Evolutionary conservation across 2,797 vertebrate species (phyloP), one percentile per base, ranked within the genome.

Genomic region (Hypotaenidia okinawae): DNA sequence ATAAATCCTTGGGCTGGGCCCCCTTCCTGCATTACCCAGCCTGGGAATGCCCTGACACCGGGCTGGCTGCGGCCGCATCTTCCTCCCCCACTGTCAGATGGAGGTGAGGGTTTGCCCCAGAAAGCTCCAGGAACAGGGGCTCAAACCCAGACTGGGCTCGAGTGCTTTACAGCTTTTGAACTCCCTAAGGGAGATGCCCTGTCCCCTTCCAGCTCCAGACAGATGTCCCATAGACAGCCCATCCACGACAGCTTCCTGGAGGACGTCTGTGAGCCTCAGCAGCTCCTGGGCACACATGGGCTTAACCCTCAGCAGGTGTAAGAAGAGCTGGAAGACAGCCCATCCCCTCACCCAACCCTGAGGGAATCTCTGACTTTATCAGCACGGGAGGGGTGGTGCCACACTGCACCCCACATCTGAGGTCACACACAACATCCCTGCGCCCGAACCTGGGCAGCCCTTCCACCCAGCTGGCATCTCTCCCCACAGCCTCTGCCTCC

Each of bases 281-380:
- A 85, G 30, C 45, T 82, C 63, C 23, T 45, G 62, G 25, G 47
- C 28, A 69, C 32, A 33, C 5, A 16, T 0, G 12, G 30, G n/a
- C 33, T 87, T 37, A 39, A 86, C 5, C 25, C 41, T 51, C 62
- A 67, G 49, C 4, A 2, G 7, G 37, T 37, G 30, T 57, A 66
- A 13, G 22, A n/a, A 33, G 9, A 82, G 68, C 13, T 54, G 55
- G 47, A 52, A 55, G 23, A 43, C 2, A 5, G 10, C 16, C 33
- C 13, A 35, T 4, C 35, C 10, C 35, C 19, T 37, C 0, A 0
- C 22, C 19, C 17, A 47, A 8, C 32, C 49, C 49, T 3, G 11
- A 5, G 3, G 37, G 35, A 66, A 51, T 14, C 7, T 3, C 24
- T 41, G 52, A 37, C 4, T 43, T 43, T 2, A 18, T 6, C 37